phyloP scores from a whole-genome alignment of 2,113 vertebrate genomes.

The Strix aluco region DNA sequence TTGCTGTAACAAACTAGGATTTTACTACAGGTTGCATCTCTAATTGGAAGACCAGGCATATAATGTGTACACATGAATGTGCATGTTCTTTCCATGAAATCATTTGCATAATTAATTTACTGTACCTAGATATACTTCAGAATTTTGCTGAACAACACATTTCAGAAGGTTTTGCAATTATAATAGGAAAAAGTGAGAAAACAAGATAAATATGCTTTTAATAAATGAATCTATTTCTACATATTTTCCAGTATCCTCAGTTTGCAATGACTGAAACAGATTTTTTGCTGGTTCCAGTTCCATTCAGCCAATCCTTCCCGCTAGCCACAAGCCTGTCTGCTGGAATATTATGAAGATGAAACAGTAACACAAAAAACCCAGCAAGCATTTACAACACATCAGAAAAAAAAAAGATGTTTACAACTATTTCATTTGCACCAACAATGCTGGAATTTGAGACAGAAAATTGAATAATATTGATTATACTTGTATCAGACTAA shows the following conservation, averaged over 20 bases:
- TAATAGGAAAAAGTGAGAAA: slow-evolving; percentile 1
- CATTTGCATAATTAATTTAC: background rate
- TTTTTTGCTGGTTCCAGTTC: background rate
- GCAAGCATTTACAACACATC: background rate
- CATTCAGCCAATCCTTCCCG: background rate
- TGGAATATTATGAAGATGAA: background rate
- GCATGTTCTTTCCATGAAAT: background rate
- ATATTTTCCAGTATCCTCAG: slow-evolving; percentile 13
- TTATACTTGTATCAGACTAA: background rate
- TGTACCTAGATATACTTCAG: background rate
- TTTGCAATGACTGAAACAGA: slow-evolving; percentile 31
- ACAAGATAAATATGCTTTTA: background rate
- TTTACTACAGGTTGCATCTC: background rate
- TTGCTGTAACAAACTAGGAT: background rate
- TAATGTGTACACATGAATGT: background rate
- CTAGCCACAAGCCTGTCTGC: background rate
- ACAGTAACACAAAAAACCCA: background rate
- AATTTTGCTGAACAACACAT: background rate
- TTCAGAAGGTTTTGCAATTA: slow-evolving; percentile 11
- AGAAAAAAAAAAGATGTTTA: background rate
- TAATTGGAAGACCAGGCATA: background rate
- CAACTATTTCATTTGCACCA: background rate
- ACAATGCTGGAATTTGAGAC: background rate
- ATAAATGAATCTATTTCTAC: background rate
- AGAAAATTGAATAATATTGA: background rate